Conservation (phyloP, 2,797 vertebrate genomes). For the Gadopsis marmoratus region DNA sequence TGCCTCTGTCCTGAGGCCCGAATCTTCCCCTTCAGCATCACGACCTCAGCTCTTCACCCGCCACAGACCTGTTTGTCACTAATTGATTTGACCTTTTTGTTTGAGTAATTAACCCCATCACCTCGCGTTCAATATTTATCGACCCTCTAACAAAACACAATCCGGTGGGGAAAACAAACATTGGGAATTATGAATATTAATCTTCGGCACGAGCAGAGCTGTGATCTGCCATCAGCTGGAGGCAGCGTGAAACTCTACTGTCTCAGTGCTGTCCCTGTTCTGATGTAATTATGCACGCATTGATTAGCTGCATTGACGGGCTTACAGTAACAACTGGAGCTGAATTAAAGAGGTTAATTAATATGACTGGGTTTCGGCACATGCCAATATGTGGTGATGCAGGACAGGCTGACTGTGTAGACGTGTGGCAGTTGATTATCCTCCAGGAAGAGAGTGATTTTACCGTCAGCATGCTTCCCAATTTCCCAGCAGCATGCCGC, state of each 20-base stretch:
- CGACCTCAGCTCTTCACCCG: slow-evolving; percentile 45
- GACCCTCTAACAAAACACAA: slow-evolving; percentile 49
- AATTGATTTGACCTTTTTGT: slow-evolving; percentile 69
- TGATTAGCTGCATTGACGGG: slow-evolving; percentile 60
- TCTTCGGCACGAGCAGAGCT: slow-evolving; percentile 10
- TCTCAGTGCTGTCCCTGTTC: slow-evolving; percentile 10
- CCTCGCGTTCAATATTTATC: slow-evolving; percentile 59
- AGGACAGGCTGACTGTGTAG: slow-evolving; percentile 36
- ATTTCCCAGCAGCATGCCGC: slow-evolving; percentile 11
- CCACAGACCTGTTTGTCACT: slow-evolving; percentile 45
- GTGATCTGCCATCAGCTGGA: slow-evolving; percentile 28
- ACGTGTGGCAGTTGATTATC: slow-evolving; percentile 51
- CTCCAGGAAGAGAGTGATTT: slow-evolving; percentile 40
- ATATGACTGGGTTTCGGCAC: slow-evolving; percentile 52
- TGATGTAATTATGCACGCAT: slow-evolving; percentile 61
- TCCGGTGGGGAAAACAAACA: slow-evolving; percentile 32
- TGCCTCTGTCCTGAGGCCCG: slow-evolving; percentile 7
- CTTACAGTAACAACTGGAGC: slow-evolving; percentile 60
- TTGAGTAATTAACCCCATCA: slow-evolving; percentile 74
- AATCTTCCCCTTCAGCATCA: slow-evolving; percentile 31
- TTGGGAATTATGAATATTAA: slow-evolving; percentile 53
- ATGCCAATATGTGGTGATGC: slow-evolving; percentile 56
- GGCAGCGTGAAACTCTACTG: slow-evolving; percentile 6
- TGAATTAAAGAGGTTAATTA: slow-evolving; percentile 74
- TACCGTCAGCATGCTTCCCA: slow-evolving; percentile 32